Base-by-base conservation (phyloP, 2,888 invertebrate genomes). In the Tryphoninae sp. region DNA sequence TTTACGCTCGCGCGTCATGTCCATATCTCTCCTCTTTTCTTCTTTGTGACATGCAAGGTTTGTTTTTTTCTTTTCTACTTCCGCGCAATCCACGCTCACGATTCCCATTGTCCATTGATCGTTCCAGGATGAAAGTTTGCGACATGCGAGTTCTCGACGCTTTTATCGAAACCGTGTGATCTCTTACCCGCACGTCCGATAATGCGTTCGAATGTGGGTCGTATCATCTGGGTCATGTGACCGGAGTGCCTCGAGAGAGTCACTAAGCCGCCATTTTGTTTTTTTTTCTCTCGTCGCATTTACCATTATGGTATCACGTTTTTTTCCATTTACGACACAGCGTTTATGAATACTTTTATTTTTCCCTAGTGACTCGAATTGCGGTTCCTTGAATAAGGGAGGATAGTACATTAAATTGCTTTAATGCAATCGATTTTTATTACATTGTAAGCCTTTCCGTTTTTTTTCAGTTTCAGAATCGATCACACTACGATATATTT, bases 1-100 rank as follows among this genome's bases (percentile, higher is more conserved):
- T 90, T 89, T 87, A 88, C 88, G 58, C 65, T 75, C 79, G 80
- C 83, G 86, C 89, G 88, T 89, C 89, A 89, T 90, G 87, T 86
- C 86, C 87, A 83, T 84, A 86, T 87, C 84, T 79, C 72, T 79
- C 82, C 75, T 64, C 68, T 19, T 53, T 78, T 78, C 76, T 82
- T 68, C 77, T 82, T 83, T 62, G 22, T 64, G 33, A 42, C 42
- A 71, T 49, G 62, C 61, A 9, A 65, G 42, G 49, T 68, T 84
- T 72, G 51, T 69, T 53, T 77, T 53, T 61, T 22, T 69, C 74
- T 71, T 62, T 73, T 65, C 59, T 59, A 55, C 40, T 61, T 67
- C 61, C 22, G 76, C 16, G 53, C 53, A 16, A 51, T 45, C 61
- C 76, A 69, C 62, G 49, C 51, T 69, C 58, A 58, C 67, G 53